Evolutionary conservation across 2,797 vertebrate species (phyloP), one percentile per base, ranked within the genome.

Genomic region (Muscicapa comitata): DNA sequence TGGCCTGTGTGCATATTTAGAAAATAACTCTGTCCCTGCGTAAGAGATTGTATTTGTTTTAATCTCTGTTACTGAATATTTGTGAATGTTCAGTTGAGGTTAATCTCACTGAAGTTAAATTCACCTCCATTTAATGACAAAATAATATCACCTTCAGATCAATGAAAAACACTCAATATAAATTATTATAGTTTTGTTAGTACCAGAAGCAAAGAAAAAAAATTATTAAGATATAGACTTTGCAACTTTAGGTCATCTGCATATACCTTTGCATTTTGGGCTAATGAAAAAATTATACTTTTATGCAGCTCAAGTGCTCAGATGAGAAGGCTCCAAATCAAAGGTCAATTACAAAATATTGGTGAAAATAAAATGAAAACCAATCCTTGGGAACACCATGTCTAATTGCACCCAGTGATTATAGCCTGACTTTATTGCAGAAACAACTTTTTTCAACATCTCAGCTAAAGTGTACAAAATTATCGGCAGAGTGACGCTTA

Each of bases 1-100:
- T 51, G 35, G 14, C 47, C 58, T 66, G 10, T 0, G 0, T 66
- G 11, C 0, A 0, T 50, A 33, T 75, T 68, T 51, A 71, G 73
- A 86, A 81, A 84, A 58, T 18, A 48, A 62, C 18, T 8, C 18
- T 8, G 15, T 9, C 4, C 40, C 47, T 79, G 21, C 21, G 17
- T 9, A 14, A 62, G 20, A 61, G 8, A 9, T 25, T 43, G 23
- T 11, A 20, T 33, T 68, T 70, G 14, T 87, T 91, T 62, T 21
- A 59, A 59, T 21, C 18, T 26, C 17, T 16, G 5, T 35, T 71
- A 43, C 31, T 54, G 33, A 77, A n/a, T 28, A 35, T 55, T 62
- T 62, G 35, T 31, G 35, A 72, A 28, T 12, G 2, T 53, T 37
- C 33, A 18, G 13, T 10, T 85, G 28, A 72, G 19, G 21, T 54